Evolutionary conservation across 2,888 invertebrate species (phyloP).

Genomic region (Drosophila mulleri): DNA sequence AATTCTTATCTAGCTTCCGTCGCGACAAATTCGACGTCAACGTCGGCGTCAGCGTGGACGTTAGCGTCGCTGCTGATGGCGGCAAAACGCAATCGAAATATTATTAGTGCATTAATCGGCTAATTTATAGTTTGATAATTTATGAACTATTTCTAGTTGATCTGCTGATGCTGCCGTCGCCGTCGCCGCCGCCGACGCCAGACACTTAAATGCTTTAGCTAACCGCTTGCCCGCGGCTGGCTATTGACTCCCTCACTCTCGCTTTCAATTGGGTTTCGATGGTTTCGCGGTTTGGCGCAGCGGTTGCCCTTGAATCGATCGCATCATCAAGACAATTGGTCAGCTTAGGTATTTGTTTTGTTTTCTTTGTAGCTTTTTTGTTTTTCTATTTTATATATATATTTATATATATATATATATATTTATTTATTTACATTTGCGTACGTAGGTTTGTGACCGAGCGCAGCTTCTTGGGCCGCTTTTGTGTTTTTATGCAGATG

Average conservation of each 20-base stretch:
- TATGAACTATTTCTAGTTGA: constrained; percentile 75
- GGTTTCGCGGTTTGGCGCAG: constrained; percentile 40
- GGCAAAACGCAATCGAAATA: constrained; percentile 80
- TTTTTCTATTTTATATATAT: constrained; percentile 13
- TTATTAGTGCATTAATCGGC: constrained; percentile 80
- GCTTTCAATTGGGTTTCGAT: constrained; percentile 71
- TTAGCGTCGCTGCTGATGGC: constrained; percentile 29
- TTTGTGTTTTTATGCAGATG: constrained; percentile 81
- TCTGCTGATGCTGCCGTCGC: constrained; percentile 5
- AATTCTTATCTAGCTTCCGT: constrained; percentile 70
- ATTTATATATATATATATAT: constrained; percentile 8
- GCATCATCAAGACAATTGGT: constrained; percentile 69
- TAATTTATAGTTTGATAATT: constrained; percentile 79
- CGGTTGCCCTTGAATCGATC: constrained; percentile 70
- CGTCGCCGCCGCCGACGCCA: background rate
- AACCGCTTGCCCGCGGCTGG: constrained; percentile 15
- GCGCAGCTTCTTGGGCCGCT: constrained; percentile 68
- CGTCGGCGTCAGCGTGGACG: constrained; percentile 4
- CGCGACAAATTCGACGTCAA: constrained; percentile 60
- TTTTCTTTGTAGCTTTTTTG: constrained; percentile 26
- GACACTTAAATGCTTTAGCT: constrained; percentile 22
- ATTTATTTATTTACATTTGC: constrained; percentile 50
- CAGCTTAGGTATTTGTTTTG: constrained; percentile 52
- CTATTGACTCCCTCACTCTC: constrained; percentile 71
- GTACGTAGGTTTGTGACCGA: constrained; percentile 62